Percentiles rank a stretch among this genome's conserved stretches.
Evolutionary conservation across 2,797 vertebrate species (phyloP).

Genomic region (Gymnopithys bicolor): DNA sequence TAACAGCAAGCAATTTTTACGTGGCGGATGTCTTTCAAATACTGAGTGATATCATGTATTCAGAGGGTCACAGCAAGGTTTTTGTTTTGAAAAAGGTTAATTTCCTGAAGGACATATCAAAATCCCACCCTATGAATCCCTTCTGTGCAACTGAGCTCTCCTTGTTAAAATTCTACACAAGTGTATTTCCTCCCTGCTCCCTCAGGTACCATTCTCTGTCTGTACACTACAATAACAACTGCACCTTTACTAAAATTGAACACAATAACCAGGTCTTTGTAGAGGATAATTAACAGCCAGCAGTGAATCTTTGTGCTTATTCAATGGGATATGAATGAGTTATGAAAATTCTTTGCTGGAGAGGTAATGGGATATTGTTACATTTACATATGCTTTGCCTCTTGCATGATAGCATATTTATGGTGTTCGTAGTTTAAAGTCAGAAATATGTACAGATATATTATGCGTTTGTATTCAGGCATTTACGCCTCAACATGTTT

Average conservation of each 20-base stretch:
- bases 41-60: background rate
- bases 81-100: slow-evolving; percentile 63
- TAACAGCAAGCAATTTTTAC: slow-evolving; percentile 17
- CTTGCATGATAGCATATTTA: slow-evolving; percentile 33
- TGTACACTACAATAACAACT: slow-evolving; percentile 54
- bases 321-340: slow-evolving; percentile 61
- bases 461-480: slow-evolving; percentile 32
- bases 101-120: slow-evolving; percentile 53
- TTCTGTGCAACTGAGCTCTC: slow-evolving; percentile 29
- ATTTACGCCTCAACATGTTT: slow-evolving; percentile 41
- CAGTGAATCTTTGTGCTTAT: slow-evolving; percentile 57
- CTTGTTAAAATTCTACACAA: slow-evolving; percentile 57
- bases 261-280: slow-evolving; percentile 69
- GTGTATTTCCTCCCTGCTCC: slow-evolving; percentile 5
- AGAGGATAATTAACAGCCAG: slow-evolving; percentile 69
- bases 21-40: background rate
- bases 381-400: slow-evolving; percentile 8
- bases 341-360: slow-evolving; percentile 62
- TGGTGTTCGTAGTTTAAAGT: slow-evolving; percentile 31
- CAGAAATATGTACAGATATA: slow-evolving; percentile 33
- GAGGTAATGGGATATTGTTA: slow-evolving; percentile 53
- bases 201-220: slow-evolving; percentile 47
- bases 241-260: slow-evolving; percentile 49
- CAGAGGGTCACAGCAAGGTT: slow-evolving; percentile 8
- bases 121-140: slow-evolving; percentile 37